Evolutionary conservation across 2,888 invertebrate species (phyloP).

Genomic region (Andrena hattorfiana): DNA sequence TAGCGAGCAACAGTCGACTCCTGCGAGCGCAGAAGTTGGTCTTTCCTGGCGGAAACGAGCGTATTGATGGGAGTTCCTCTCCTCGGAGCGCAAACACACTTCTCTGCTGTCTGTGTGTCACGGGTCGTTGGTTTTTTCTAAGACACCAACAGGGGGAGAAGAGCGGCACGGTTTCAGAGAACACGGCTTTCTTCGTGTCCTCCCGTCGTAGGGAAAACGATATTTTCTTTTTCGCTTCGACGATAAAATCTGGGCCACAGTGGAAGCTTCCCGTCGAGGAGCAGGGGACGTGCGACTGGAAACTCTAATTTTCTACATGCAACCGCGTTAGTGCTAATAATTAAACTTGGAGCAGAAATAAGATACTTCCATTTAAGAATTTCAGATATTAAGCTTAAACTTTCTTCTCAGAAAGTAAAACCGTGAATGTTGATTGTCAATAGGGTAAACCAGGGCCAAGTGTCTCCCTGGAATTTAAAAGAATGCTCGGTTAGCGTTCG

Average conservation of each 20-base stretch:
- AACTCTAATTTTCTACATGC: no score
- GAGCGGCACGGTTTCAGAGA: not conserved
- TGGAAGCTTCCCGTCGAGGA: not conserved
- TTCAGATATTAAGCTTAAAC: no score
- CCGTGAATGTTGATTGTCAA: no score
- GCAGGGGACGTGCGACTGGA: not conserved
- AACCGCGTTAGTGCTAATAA: no score
- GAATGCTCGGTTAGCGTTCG: no score
- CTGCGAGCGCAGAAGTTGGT: not conserved
- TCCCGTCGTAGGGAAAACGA: not conserved
- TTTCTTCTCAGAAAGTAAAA: no score
- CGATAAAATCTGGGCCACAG: not conserved
- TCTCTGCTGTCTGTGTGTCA: not conserved
- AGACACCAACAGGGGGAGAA: not conserved
- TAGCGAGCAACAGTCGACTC: not conserved
- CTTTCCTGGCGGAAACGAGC: not conserved
- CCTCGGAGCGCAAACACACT: not conserved
- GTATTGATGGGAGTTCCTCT: conserved; percentile 6
- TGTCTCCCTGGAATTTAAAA: no score
- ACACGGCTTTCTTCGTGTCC: not conserved
- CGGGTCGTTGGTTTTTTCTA: not conserved
- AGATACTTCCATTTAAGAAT: no score
- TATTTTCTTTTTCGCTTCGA: not conserved
- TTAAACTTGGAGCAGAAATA: no score
- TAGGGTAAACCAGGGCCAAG: no score